phyloP scores from a whole-genome alignment of 2,888 invertebrate genomes.

The Tenthredo notha region DNA sequence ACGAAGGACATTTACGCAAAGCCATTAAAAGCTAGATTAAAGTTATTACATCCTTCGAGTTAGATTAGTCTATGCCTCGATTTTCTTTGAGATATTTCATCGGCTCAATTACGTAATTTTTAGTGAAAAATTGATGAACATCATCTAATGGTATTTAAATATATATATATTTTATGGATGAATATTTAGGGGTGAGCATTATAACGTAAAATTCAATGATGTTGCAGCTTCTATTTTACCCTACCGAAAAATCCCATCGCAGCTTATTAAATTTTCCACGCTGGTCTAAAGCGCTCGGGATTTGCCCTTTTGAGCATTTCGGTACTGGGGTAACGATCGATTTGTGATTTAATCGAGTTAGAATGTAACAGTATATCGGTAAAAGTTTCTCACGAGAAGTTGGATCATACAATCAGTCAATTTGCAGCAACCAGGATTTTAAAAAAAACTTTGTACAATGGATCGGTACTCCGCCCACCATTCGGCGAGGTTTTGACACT shows the following conservation, averaged over 20 bases:
- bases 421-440: slow-evolving; percentile 58
- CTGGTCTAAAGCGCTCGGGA: background rate
- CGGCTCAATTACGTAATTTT: background rate
- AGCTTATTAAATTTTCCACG: slow-evolving; percentile 20
- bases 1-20: background rate
- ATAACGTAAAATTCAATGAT: background rate
- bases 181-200: background rate
- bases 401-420: slow-evolving; percentile 45
- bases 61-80: background rate
- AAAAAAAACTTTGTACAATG: slow-evolving; percentile 58
- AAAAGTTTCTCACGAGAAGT: slow-evolving; percentile 54
- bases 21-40: slow-evolving; percentile 5
- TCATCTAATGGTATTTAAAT: background rate
- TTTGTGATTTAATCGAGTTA: slow-evolving; percentile 18
- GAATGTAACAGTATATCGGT: background rate
- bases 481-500: slow-evolving; percentile 58
- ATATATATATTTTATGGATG: background rate
- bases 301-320: background rate
- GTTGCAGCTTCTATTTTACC: background rate
- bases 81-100: background rate
- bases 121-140: background rate
- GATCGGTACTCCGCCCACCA: slow-evolving; percentile 68
- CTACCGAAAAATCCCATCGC: background rate
- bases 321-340: background rate
- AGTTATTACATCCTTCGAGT: background rate